A percentile compares a stretch with the other conserved stretches of the same genome.
Evolutionary conservation across 2,888 invertebrate genomes (phyloP).

Genomic region (Halocaridina rubra): DNA sequence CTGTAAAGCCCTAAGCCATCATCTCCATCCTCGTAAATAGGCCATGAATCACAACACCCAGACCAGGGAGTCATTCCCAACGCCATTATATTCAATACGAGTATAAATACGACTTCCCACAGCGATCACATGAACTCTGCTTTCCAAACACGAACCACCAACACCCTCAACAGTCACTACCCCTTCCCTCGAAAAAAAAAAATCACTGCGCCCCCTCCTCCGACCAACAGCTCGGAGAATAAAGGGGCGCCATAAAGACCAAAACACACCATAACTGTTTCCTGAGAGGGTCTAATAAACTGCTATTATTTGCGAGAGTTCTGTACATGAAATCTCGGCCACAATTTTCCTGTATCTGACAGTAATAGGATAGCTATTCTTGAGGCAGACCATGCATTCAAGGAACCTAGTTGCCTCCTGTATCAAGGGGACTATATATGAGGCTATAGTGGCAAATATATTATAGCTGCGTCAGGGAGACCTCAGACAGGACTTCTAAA

Average conservation of each 20-base stretch:
- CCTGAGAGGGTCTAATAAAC: constrained; percentile 10
- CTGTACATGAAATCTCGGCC: constrained; percentile 6
- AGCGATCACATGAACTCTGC: neutral
- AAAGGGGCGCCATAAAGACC: constrained; percentile 30
- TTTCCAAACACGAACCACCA: neutral
- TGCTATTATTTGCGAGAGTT: neutral
- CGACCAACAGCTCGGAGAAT: constrained; percentile 15
- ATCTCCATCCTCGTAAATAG: neutral
- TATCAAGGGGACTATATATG: neutral
- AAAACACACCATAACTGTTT: constrained; percentile 21
- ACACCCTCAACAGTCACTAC: neutral
- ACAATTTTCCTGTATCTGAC: constrained; percentile 18
- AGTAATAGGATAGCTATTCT: constrained; percentile 20
- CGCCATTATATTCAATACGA: neutral
- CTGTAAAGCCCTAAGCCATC: no score
- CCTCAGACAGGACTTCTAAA: neutral
- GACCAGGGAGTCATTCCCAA: neutral
- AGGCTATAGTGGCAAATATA: neutral
- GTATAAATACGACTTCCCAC: neutral
- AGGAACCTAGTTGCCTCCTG: neutral
- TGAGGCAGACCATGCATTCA: neutral
- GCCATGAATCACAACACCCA: neutral
- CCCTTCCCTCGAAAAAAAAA: neutral
- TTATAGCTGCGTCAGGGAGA: neutral
- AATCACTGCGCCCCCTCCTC: neutral